Conservation (phyloP, 1,140 invertebrate genomes). For the Eubasilissa regina region DNA sequence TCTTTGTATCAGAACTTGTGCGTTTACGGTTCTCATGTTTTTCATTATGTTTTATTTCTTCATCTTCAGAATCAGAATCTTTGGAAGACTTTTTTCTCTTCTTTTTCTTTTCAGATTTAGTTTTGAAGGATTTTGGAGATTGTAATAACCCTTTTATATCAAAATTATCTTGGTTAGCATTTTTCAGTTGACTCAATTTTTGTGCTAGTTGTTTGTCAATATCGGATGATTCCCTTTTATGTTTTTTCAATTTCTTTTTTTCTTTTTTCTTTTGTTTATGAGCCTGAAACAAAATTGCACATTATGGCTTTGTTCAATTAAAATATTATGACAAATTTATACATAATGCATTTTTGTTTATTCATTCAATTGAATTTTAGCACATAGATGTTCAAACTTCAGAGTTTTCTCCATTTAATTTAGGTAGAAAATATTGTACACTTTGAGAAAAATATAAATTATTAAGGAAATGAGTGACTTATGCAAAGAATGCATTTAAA, state of each 20-base stretch:
- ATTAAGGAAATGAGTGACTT: no score
- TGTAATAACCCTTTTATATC: constrained; percentile 52
- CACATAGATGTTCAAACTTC: no score
- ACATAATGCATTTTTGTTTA: no score
- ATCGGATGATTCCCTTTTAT: constrained; percentile 70
- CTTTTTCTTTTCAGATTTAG: constrained; percentile 62
- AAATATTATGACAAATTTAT: no score
- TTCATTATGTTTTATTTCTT: constrained; percentile 32
- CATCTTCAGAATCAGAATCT: constrained; percentile 70
- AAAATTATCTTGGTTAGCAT: constrained; percentile 65
- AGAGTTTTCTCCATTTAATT: no score
- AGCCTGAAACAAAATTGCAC: constrained; percentile 10
- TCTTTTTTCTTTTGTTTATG: constrained; percentile 64
- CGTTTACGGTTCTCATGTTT: constrained; percentile 60
- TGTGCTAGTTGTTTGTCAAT: constrained; percentile 72
- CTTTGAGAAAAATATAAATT: no score
- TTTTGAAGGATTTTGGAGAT: constrained; percentile 27
- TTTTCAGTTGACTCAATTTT: constrained; percentile 72
- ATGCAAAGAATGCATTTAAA: no score
- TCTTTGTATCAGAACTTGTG: not conserved
- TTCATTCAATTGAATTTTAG: no score
- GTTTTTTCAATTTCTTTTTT: constrained; percentile 73
- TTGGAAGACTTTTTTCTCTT: constrained; percentile 65
- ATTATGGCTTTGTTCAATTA: not conserved
- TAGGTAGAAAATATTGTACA: no score